These are phyloP conservation scores for Lordiphosa fenestrarum DNA, from an alignment of 2,888 invertebrate genomes.

Conservation along the genomic window DNA sequence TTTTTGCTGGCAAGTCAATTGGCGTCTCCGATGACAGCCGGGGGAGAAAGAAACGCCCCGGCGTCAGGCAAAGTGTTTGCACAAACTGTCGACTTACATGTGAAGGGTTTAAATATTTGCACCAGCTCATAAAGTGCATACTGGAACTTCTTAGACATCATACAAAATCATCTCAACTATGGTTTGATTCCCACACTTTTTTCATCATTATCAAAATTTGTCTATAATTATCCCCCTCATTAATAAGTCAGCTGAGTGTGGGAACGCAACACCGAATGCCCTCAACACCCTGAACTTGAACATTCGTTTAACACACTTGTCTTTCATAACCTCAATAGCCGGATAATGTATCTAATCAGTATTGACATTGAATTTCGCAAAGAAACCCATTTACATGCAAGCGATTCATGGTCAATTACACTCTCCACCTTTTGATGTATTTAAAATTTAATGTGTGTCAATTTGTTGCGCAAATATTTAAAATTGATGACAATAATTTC, in stretches of 20 bases:
- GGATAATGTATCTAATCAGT: conserved; percentile 35
- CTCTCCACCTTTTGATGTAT: not conserved
- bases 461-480: conserved; percentile 33
- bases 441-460: conserved; percentile 14
- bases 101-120: too few relatives aligned
- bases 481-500: conserved; percentile 52
- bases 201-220: conserved; percentile 1
- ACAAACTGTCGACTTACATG: too few relatives aligned
- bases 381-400: conserved; percentile 24
- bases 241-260: conserved; percentile 3
- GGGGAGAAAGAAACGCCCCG: conserved; percentile 2
- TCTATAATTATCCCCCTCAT: conserved; percentile 10
- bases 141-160: too few relatives aligned
- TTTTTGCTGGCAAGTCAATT: conserved; percentile 5
- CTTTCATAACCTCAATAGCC: conserved; percentile 11
- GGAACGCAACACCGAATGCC: conserved; percentile 4
- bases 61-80: too few relatives aligned
- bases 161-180: too few relatives aligned
- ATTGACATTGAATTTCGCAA: conserved; percentile 38
- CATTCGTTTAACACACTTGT: conserved; percentile 5
- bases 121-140: too few relatives aligned
- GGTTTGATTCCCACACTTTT: conserved; percentile 5
- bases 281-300: conserved; percentile 10
- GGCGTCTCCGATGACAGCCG: conserved; percentile 8
- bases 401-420: conserved; percentile 40